Conservation (phyloP, 2,797 vertebrate genomes). For the Gobionotothen gibberifrons region DNA sequence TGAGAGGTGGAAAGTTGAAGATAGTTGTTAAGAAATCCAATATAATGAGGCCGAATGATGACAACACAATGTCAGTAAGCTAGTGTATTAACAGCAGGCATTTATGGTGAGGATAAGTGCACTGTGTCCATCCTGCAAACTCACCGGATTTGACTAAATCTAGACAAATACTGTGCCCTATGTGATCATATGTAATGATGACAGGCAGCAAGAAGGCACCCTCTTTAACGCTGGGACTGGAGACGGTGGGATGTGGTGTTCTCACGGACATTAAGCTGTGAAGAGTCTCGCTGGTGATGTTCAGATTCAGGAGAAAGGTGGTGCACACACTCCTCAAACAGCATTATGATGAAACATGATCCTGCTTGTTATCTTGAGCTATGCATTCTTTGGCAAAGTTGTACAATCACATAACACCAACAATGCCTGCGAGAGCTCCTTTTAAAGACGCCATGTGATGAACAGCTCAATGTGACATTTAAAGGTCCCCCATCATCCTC, state of each 20-base stretch:
- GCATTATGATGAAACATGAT: constrained; percentile 24
- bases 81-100: constrained; percentile 65
- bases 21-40: background rate
- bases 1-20: background rate
- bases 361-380: constrained; percentile 39
- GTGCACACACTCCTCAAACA: constrained; percentile 38
- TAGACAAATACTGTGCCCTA: constrained; percentile 31
- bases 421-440: constrained; percentile 59
- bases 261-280: constrained; percentile 55
- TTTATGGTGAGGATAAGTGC: constrained; percentile 76
- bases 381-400: constrained; percentile 77
- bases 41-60: constrained; percentile 49
- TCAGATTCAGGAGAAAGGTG: constrained; percentile 38
- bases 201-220: constrained; percentile 70
- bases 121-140: constrained; percentile 61
- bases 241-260: constrained; percentile 46
- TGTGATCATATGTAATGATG: constrained; percentile 17
- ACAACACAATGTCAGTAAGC: constrained; percentile 45
- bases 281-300: constrained; percentile 73
- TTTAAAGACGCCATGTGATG: constrained; percentile 24
- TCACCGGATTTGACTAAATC: constrained; percentile 45
- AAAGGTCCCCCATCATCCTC: too few species aligned
- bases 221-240: constrained; percentile 53
- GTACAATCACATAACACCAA: constrained; percentile 71
- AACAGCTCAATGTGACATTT: constrained; percentile 1